Evolutionary conservation across 1,140 invertebrate species (phyloP).

Genomic region (Caenorhabditis tropicalis): DNA sequence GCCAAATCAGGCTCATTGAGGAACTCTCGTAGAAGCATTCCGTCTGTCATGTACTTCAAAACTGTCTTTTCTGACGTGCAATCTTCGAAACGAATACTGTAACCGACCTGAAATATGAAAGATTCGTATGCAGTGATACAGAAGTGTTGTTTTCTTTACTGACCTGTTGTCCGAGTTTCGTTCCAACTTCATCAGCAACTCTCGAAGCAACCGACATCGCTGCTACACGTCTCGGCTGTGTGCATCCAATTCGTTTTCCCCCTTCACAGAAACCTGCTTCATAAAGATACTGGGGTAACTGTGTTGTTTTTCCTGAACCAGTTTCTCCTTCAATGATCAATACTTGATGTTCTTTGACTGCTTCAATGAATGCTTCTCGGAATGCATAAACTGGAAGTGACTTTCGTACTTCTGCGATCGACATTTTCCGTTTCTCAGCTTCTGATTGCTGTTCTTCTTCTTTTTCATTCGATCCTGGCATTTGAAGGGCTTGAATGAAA

Average conservation of each 20-base stretch:
- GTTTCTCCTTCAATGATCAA: slow-evolving; percentile 90
- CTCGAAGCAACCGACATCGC: slow-evolving; percentile 82
- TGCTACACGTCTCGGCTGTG: slow-evolving; percentile 82
- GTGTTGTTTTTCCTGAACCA: slow-evolving; percentile 88
- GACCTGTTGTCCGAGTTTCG: slow-evolving; percentile 78
- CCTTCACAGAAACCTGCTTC: slow-evolving; percentile 80
- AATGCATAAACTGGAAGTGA: slow-evolving; percentile 94
- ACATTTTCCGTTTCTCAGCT: slow-evolving; percentile 80
- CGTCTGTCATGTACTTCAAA: slow-evolving; percentile 99
- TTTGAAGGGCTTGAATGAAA: slow-evolving; percentile 89
- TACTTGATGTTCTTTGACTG: slow-evolving; percentile 72
- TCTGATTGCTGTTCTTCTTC: slow-evolving; percentile 76
- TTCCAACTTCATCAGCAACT: slow-evolving; percentile 80
- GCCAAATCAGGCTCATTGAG: slow-evolving; percentile 92
- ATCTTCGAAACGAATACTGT: slow-evolving; percentile 83
- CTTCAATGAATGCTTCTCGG: slow-evolving; percentile 75
- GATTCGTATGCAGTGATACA: too few relatives aligned
- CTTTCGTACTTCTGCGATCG: slow-evolving; percentile 88
- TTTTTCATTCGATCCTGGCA: slow-evolving; percentile 81
- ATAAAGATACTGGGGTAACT: slow-evolving; percentile 95
- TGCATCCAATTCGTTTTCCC: slow-evolving; percentile 83
- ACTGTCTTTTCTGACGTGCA: slow-evolving; percentile 80
- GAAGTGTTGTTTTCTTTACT: slow-evolving; percentile 22
- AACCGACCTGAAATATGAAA: slow-evolving; percentile 77
- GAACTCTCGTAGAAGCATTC: slow-evolving; percentile 95